Percentiles rank a stretch among this genome's conserved stretches.
Conservation (phyloP, 23 tunicate species). For the Trididemnum miniatum region DNA sequence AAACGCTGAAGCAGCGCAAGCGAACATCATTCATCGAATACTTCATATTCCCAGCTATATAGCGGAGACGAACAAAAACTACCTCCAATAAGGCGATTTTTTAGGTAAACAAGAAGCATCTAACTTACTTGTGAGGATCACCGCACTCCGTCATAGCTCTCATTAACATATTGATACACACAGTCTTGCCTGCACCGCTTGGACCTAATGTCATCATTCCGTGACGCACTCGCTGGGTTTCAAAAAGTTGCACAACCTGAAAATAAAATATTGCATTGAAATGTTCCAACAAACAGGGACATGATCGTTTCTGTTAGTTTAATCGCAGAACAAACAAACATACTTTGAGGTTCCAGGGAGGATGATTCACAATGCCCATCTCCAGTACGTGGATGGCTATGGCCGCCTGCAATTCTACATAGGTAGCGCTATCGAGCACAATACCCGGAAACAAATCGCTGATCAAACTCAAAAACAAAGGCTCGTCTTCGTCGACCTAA, state of each 20-base stretch:
- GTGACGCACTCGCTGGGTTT: slow-evolving; percentile 97
- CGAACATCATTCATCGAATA: no score
- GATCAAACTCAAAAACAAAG: slow-evolving; percentile 89
- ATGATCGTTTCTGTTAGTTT: no score
- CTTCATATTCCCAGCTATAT: no score
- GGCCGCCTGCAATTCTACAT: slow-evolving; percentile 88
- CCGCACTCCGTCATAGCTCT: slow-evolving; percentile 98
- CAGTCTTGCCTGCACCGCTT: slow-evolving; percentile 95
- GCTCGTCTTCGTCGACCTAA: slow-evolving; percentile 99
- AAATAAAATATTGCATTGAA: no score
- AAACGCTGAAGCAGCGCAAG: no score
- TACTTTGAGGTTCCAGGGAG: slow-evolving; percentile 98
- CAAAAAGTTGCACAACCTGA: slow-evolving; percentile 94
- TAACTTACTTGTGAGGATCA: slow-evolving; percentile 86
- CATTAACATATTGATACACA: slow-evolving; percentile 93
- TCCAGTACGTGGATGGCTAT: slow-evolving; percentile 70
- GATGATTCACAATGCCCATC: slow-evolving; percentile 96
- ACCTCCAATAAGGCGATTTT: no score
- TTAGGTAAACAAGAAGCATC: no score
- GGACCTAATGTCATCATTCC: slow-evolving; percentile 99
- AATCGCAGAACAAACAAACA: background rate
- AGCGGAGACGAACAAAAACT: no score
- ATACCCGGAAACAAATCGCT: slow-evolving; percentile 98
- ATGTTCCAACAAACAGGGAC: background rate
- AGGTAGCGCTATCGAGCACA: slow-evolving; percentile 88